A percentile compares a stretch with the other conserved stretches of the same genome.
These are phyloP conservation scores for Nasonovia ribisnigri DNA, from an alignment of 2,888 invertebrate genomes.

Conservation along the genomic window DNA sequence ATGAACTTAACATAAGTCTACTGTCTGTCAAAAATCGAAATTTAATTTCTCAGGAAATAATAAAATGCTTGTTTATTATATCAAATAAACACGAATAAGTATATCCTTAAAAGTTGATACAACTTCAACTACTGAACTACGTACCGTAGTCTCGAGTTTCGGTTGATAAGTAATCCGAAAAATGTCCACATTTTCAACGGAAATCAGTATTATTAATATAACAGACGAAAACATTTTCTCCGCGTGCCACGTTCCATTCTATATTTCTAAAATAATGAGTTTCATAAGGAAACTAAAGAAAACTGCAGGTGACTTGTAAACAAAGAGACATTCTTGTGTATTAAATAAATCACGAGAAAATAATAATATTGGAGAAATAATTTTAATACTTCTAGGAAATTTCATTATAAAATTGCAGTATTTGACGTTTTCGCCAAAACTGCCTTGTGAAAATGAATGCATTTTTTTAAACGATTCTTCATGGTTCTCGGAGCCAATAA, in stretches of 20 bases:
- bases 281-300: too few species aligned
- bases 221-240: neutral
- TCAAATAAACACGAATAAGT: neutral
- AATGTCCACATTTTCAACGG: neutral
- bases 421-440: constrained; percentile 15
- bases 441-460: neutral
- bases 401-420: neutral
- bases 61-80: neutral
- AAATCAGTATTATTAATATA: neutral
- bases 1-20: neutral
- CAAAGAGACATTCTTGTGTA: neutral
- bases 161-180: neutral
- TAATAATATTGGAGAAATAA: neutral
- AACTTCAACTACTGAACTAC: neutral
- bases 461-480: neutral
- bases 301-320: neutral
- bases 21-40: neutral
- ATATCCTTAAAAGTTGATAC: neutral
- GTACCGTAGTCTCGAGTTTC: neutral
- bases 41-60: neutral
- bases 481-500: neutral
- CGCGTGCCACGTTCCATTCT: neutral
- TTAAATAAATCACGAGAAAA: neutral
- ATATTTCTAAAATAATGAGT: neutral
- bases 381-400: neutral